Percentiles rank a stretch among this genome's conserved stretches.
These are phyloP conservation scores for Frankliniella intonsa DNA, from an alignment of 2,888 invertebrate genomes.

Conservation along the genomic window DNA sequence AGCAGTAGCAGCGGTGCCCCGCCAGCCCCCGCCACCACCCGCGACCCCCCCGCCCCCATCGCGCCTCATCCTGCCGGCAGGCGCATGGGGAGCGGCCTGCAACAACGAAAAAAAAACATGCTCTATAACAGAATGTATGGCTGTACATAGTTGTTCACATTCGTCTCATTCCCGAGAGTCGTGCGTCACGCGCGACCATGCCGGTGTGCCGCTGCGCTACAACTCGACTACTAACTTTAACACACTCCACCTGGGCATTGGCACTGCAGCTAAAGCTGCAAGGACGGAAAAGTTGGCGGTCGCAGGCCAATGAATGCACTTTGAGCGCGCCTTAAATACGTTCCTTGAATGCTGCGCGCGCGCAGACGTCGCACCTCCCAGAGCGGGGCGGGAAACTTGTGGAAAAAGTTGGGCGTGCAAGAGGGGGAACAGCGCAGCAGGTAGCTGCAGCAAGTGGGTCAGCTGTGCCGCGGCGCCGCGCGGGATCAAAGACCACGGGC, in stretches of 20 bases:
- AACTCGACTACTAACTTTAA: no score
- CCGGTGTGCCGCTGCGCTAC: no score
- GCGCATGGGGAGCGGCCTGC: conserved; percentile 20
- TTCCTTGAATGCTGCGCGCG: neutral
- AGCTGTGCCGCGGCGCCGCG: neutral
- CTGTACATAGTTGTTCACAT: no score
- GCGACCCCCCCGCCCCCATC: conserved; percentile 20
- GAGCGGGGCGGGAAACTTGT: neutral
- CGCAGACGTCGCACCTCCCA: conserved; percentile 17
- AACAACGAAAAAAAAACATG: neutral
- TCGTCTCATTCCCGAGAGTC: no score
- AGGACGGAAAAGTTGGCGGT: no score
- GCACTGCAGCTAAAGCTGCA: no score
- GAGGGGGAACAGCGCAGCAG: neutral
- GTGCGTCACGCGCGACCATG: no score
- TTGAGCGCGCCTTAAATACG: neutral
- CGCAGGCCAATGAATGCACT: no score
- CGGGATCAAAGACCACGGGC: neutral
- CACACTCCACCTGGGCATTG: no score
- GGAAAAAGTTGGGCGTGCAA: neutral
- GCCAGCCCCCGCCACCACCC: neutral
- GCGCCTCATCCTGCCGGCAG: conserved; percentile 25
- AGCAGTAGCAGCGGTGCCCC: neutral
- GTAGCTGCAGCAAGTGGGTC: neutral
- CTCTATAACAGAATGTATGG: no score